Evolutionary conservation across 1,140 invertebrate genomes (phyloP), one percentile per base, ranked within the genome.

Genomic region (Phymastichus coffea): DNA sequence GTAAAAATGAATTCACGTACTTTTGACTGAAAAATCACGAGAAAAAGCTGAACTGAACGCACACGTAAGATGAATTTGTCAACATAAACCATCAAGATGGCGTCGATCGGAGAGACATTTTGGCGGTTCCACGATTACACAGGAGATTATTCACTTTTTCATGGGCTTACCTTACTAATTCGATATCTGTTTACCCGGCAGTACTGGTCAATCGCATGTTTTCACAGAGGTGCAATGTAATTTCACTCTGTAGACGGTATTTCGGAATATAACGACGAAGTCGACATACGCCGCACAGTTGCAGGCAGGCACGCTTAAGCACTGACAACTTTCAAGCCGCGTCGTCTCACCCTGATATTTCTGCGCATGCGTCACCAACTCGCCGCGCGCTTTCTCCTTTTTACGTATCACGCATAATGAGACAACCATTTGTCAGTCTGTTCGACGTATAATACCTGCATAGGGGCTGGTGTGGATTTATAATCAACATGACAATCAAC

Each of bases 11-110:
- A 6, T 17, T n/a, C 17, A 14, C 6, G 4, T 43, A n/a, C 2
- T 4, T 2, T 4, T 12, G 46, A 17, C 4, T 33, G 23, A 19
- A 3, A 9, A 23, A 35, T 33, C 2, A 4, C 10, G 17, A 35
- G 15, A 14, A 10, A 23, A 19, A n/a, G 30, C 12, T 49, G 26
- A 9, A 43, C 2, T 25, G 19, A 8, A 43, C 8, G 26, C 10
- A 10, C 44, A 30, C 25, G 25, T 9, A 7, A 20, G 14, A 15
- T 9, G 25, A 30, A 48, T 35, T 52, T 59, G 49, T 59, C 57
- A 59, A 59, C 57, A 59, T 52, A 59, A 46, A 53, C 30, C 22
- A 59, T 38, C 49, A 59, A 59, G 57, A 59, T 59, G 57, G 57
- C 57, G 57, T 59, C 57, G 41, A n/a, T 1, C 20, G 19, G 19